Evolutionary conservation across 92 coral and sea anemone species (phyloP).

Genomic region (Desmophyllum pertusum): DNA sequence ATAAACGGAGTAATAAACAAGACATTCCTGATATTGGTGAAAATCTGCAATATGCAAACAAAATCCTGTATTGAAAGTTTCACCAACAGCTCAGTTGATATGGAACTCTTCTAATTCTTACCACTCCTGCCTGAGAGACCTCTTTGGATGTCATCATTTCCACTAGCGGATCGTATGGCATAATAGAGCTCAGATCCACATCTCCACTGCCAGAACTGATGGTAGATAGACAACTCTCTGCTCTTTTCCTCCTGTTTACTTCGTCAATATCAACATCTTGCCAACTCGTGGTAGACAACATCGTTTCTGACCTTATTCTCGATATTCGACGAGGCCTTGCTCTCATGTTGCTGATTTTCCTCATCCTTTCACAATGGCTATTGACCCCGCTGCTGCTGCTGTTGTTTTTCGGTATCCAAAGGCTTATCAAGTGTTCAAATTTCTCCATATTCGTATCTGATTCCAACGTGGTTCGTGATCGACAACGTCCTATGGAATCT

Average conservation of each 20-base stretch:
- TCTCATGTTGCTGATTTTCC: background rate
- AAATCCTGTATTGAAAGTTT: no score
- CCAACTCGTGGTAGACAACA: background rate
- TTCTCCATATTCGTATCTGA: background rate
- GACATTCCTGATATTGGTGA: no score
- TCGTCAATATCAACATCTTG: background rate
- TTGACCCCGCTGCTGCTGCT: background rate
- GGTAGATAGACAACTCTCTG: background rate
- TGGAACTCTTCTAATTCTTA: slow-evolving; percentile 16
- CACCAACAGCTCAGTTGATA: no score
- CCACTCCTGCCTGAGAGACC: slow-evolving; percentile 71
- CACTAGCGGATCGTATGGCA: slow-evolving; percentile 2
- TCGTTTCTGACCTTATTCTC: background rate
- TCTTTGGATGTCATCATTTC: slow-evolving; percentile 67
- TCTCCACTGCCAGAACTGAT: background rate
- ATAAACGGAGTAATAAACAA: no score
- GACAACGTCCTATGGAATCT: background rate
- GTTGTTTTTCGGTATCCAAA: background rate
- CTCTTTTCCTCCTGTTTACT: background rate
- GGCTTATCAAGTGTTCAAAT: background rate
- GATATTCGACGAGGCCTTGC: background rate
- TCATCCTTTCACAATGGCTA: background rate
- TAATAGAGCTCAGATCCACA: background rate
- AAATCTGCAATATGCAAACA: no score
- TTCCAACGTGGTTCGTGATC: background rate